Conservation (phyloP, 1,140 invertebrate genomes). For the Bombus affinis region DNA sequence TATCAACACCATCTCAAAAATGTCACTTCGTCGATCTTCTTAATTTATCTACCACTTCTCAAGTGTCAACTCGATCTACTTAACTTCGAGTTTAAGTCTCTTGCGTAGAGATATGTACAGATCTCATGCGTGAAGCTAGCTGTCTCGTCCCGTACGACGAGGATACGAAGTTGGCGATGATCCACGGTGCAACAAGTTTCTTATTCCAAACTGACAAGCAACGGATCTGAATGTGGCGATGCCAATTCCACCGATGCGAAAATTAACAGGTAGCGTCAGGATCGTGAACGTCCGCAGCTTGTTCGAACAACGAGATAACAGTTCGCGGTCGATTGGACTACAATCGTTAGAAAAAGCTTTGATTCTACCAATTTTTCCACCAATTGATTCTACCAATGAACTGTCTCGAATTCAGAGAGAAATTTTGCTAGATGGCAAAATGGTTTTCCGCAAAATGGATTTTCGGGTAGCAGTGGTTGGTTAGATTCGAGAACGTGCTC, state of each 20-base stretch:
- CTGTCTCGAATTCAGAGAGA: too few species aligned
- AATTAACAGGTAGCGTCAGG: slow-evolving; percentile 72
- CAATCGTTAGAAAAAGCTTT: background rate
- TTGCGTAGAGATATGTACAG: background rate
- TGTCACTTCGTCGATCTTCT: too few species aligned
- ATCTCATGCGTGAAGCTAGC: background rate
- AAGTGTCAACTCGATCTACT: background rate
- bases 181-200: slow-evolving; percentile 81
- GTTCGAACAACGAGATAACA: background rate
- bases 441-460: too few species aligned
- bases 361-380: background rate
- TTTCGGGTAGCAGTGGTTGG: too few species aligned
- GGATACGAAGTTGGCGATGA: slow-evolving; percentile 69
- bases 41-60: too few species aligned
- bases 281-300: background rate
- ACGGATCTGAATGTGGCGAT: slow-evolving; percentile 52
- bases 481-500: too few species aligned
- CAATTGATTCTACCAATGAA: background rate
- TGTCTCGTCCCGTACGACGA: slow-evolving; percentile 34
- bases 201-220: slow-evolving; percentile 70
- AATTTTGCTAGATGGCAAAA: too few species aligned
- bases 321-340: background rate
- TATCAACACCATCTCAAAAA: too few species aligned
- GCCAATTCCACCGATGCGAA: slow-evolving; percentile 70
- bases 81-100: background rate